Percentiles rank a stretch among this genome's conserved stretches.
Evolutionary conservation across 2,797 vertebrate genomes (phyloP).

Genomic region (Lutjanus campechanus): DNA sequence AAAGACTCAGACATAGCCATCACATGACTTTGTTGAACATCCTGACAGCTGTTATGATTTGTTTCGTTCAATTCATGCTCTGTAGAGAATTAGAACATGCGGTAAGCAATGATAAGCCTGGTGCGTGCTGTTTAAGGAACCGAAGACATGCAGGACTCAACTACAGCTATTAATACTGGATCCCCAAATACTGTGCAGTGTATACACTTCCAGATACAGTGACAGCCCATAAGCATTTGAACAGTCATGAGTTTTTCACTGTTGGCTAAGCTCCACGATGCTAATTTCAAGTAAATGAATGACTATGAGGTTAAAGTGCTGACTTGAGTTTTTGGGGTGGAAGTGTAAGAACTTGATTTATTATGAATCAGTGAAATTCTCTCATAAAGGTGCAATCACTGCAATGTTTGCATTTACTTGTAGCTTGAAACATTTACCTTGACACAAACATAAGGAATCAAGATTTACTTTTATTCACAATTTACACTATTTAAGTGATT

Average conservation of each 20-base stretch:
- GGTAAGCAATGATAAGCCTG: background rate
- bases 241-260: slow-evolving; percentile 1
- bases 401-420: background rate
- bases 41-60: background rate
- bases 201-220: background rate
- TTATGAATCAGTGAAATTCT: slow-evolving; percentile 1
- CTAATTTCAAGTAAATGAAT: slow-evolving; percentile 45
- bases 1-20: background rate
- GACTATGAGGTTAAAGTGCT: slow-evolving; percentile 21
- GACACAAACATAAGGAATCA: background rate
- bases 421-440: background rate
- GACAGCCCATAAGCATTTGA: background rate
- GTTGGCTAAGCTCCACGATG: background rate
- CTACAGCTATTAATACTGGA: slow-evolving; percentile 18
- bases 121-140: slow-evolving; percentile 1
- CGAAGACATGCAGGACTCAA: slow-evolving; percentile 20
- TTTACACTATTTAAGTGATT: background rate
- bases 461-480: background rate
- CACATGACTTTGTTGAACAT: background rate
- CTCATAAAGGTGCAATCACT: background rate
- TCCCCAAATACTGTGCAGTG: background rate
- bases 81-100: slow-evolving; percentile 6
- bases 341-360: background rate
- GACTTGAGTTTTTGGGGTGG: background rate
- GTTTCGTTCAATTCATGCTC: slow-evolving; percentile 16